Conservation (phyloP, 2,888 invertebrate species). For the Nomada goodeniana region DNA sequence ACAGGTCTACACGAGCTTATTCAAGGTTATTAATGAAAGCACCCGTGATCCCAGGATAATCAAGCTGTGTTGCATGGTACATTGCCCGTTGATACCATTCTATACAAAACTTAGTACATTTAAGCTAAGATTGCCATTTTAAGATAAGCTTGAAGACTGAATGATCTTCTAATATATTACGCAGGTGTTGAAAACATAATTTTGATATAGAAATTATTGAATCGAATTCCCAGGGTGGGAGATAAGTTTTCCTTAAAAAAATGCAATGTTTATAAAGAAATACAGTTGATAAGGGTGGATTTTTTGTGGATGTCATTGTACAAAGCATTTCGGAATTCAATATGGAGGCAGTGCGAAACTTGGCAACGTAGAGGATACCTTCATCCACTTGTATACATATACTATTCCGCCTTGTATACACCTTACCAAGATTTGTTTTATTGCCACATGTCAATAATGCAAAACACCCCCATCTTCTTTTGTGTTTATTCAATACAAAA, state of each 20-base stretch:
- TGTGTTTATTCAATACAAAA: constrained; percentile 4
- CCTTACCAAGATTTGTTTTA: constrained; percentile 14
- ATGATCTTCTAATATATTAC: no score
- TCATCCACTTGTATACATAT: constrained; percentile 37
- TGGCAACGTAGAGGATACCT: constrained; percentile 48
- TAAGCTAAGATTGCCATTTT: no score
- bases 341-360: constrained; percentile 20
- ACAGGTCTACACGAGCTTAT: constrained; percentile 17
- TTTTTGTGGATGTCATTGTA: neutral
- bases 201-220: no score
- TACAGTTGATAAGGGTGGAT: neutral
- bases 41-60: neutral
- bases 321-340: constrained; percentile 24
- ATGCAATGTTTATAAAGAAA: neutral
- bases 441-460: constrained; percentile 5
- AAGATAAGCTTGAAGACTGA: no score
- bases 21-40: constrained; percentile 31
- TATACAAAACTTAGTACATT: neutral
- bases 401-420: neutral
- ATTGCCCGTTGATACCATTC: neutral
- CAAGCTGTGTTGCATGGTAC: neutral
- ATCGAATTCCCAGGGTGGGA: no score
- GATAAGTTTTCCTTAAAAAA: neutral
- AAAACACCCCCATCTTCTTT: neutral
- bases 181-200: no score